These are phyloP conservation scores for Hyperoplus lanceolatus DNA, from an alignment of 2,797 vertebrate species.

Conservation along the genomic window DNA sequence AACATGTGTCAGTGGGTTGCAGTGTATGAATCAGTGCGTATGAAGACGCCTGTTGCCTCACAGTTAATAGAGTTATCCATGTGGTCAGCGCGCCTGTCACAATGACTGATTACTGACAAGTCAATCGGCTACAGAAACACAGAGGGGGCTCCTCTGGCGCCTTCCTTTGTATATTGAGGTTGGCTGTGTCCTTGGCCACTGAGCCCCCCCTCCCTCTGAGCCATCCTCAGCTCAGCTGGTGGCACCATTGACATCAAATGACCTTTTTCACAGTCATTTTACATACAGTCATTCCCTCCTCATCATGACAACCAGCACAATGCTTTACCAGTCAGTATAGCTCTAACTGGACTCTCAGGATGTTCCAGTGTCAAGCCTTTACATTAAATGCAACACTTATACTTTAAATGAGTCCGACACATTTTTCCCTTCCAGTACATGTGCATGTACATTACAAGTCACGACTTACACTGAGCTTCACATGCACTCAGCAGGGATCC, in stretches of 20 bases:
- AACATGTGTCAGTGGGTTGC: constrained; percentile 9
- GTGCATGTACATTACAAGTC: constrained; percentile 1
- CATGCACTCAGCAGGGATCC: not conserved
- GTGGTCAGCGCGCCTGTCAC: constrained; percentile 60
- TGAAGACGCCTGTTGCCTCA: constrained; percentile 49
- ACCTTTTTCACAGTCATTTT: constrained; percentile 63
- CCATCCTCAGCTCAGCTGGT: constrained; percentile 55
- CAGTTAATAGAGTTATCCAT: constrained; percentile 59
- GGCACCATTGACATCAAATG: constrained; percentile 52
- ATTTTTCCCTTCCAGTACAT: not conserved
- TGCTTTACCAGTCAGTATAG: not conserved
- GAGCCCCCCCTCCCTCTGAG: not conserved
- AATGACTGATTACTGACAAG: constrained; percentile 69
- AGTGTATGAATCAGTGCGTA: constrained; percentile 33
- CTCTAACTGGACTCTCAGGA: not conserved
- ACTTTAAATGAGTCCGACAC: not conserved
- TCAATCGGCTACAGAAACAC: constrained; percentile 59
- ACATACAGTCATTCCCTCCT: constrained; percentile 58
- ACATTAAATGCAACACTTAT: constrained; percentile 8
- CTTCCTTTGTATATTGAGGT: constrained; percentile 44
- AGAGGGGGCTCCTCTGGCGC: constrained; percentile 51
- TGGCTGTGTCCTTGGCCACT: constrained; percentile 77
- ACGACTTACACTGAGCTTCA: not conserved
- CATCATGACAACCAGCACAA: constrained; percentile 7
- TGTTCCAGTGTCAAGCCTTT: not conserved